Evolutionary conservation across 1,140 invertebrate genomes (phyloP), one percentile per base, ranked within the genome.

Genomic region (Caenorhabditis brenneri): DNA sequence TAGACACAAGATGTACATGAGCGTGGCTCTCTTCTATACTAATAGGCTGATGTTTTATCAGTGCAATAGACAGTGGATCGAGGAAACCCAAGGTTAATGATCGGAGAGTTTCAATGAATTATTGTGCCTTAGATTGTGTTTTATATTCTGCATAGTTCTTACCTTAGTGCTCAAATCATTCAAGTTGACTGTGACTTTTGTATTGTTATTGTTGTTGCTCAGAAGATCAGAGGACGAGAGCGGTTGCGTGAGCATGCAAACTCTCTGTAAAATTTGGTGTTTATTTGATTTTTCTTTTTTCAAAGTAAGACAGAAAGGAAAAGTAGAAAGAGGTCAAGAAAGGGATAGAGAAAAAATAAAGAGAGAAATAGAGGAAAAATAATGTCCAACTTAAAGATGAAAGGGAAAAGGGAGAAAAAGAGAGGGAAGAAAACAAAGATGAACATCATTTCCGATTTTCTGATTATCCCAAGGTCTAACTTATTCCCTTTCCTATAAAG

Each of bases 321-420:
- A 42, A 42, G 9, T 27, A 24, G 53, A 27, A 46, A 74, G 46
- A 15, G 65, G 65, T 74, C 65, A 74, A 74, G 65, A 74, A 74
- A 74, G 36, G 65, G 65, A 74, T 74, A 74, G 65, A 58, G 53
- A 10, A 22, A 65, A 3, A 33, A 74, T 42, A 74, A 19, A 33
- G 27, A 42, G 36, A 42, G 46, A 36, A 74, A 36, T 42, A 74
- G 46, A 42, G 46, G 65, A 74, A 36, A 36, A 42, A 74, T n/a
- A 74, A 22, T 74, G 65, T 42, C 65, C 65, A 74, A 74, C n/a
- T 74, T 74, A 36, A 74, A 74, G 36, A 74, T 74, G 36, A 74
- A 74, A 74, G 36, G 36, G 65, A 74, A 65, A 74, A 46, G 65
- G 65, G 65, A 74, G 65, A 36, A 74, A 74, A 74, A 74, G 65